Base-by-base conservation (phyloP, 2,888 invertebrate species). In the Cerastis rubricosa region DNA sequence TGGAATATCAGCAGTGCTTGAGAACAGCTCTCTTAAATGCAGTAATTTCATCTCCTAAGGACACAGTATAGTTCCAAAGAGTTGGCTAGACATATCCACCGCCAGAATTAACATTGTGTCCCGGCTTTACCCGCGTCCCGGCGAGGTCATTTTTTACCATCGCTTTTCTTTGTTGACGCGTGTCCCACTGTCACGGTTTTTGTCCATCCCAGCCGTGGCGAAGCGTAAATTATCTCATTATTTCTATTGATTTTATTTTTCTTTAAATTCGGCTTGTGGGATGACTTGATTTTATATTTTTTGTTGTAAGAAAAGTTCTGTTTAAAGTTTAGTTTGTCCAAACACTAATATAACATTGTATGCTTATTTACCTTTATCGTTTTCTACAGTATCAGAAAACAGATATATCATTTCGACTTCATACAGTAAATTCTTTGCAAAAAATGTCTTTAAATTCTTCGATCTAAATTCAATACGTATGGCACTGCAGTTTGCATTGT, bases 181-280 rank as follows among this genome's bases (percentile, higher is more conserved):
- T 95, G 95, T 94, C 94, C 88, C 86, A 84, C 85, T 90, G 93
- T 93, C 93, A 92, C 91, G 93, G 90, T 92, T 91, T 92, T 94
- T 93, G 90, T 92, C 88, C 86, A 86, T 85, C 84, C 89, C 91
- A 90, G 90, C 93, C 93, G 92, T 92, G 87, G 91, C 94, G 91
- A 93, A 94, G 89, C 92, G 91, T 92, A 93, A 93, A 94, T 94
- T 93, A 92, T 93, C 91, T 91, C 90, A 92, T 93, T 92, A 92
- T 91, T 91, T 88, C 88, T 91, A 90, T 92, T 93, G 91, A 91
- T 92, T 92, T 91, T 92, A 90, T 90, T 91, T 92, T 87, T 88
- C 85, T 82, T 80, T 87, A 88, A 87, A 89, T 89, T 86, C 83
- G 80, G 75, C 80, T 79, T 74, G 72, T 75, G 75, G 79, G 74